phyloP scores from a whole-genome alignment of 2,113 vertebrate genomes.

The Oreochromis niloticus region DNA sequence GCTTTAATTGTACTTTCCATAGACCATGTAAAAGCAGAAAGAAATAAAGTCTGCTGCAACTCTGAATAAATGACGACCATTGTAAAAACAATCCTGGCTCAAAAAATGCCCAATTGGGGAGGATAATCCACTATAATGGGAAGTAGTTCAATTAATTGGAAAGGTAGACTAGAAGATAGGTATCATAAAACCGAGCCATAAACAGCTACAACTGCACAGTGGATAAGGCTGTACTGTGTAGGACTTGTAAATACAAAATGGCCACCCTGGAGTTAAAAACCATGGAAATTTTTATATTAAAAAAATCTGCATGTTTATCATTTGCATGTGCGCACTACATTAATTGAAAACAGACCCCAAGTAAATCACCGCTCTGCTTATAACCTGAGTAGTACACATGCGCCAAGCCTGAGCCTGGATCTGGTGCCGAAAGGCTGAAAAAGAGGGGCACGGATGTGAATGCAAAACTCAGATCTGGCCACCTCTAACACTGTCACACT shows the following conservation, averaged over 20 bases:
- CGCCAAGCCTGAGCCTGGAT: constrained; percentile 7
- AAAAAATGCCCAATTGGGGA: constrained; percentile 37
- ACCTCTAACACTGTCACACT: background rate
- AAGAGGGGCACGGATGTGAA: background rate
- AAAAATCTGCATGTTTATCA: constrained; percentile 56
- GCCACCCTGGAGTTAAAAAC: constrained; percentile 51
- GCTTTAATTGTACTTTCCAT: constrained; percentile 47
- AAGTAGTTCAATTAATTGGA: constrained; percentile 56
- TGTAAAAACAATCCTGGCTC: constrained; percentile 22
- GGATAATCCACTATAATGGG: constrained; percentile 39
- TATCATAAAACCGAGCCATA: constrained; percentile 53
- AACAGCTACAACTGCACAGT: constrained; percentile 26
- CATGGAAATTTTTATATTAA: constrained; percentile 30
- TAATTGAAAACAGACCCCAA: constrained; percentile 56
- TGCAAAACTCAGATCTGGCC: background rate
- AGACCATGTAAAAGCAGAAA: constrained; percentile 53
- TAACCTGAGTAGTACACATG: constrained; percentile 44
- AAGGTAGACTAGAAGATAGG: constrained; percentile 27
- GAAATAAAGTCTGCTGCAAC: constrained; percentile 40
- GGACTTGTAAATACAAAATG: constrained; percentile 49
- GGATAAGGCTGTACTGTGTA: constrained; percentile 39
- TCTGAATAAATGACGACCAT: constrained; percentile 38
- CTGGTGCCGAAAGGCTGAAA: background rate
- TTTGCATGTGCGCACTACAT: constrained; percentile 29
- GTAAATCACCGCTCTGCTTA: constrained; percentile 27